phyloP scores from a whole-genome alignment of 2,888 invertebrate genomes.

The Melipona beecheii region DNA sequence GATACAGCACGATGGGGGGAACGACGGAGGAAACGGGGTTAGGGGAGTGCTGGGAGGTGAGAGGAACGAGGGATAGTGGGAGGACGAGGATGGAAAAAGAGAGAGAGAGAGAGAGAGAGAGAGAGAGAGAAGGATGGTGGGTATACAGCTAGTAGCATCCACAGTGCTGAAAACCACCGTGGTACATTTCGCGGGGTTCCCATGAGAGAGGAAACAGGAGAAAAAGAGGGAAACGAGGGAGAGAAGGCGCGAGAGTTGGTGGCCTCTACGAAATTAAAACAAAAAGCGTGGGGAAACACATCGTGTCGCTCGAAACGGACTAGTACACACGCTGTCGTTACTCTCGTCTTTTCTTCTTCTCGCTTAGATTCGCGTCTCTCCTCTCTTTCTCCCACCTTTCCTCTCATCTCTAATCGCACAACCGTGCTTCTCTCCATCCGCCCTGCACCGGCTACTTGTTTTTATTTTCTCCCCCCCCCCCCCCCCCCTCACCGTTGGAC shows the following conservation, averaged over 20 bases:
- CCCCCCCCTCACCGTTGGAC: neutral
- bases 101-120: slow-evolving; percentile 15
- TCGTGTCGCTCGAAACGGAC: slow-evolving; percentile 65
- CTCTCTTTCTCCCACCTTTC: neutral
- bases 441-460: neutral
- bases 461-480: neutral
- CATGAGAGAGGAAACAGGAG: slow-evolving; percentile 44
- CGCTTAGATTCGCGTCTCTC: neutral
- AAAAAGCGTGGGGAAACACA: slow-evolving; percentile 68
- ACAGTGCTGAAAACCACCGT: slow-evolving; percentile 76
- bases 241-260: slow-evolving; percentile 44
- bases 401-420: neutral
- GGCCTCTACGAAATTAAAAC: slow-evolving; percentile 71
- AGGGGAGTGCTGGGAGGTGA: slow-evolving; percentile 42
- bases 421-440: slow-evolving; percentile 2
- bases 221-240: slow-evolving; percentile 12
- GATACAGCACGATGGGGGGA: slow-evolving; percentile 57
- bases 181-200: slow-evolving; percentile 73
- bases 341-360: slow-evolving; percentile 14
- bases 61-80: slow-evolving; percentile 55
- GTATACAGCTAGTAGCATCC: slow-evolving; percentile 65
- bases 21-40: slow-evolving; percentile 17
- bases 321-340: slow-evolving; percentile 52
- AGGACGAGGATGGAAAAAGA: slow-evolving; percentile 54
- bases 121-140: slow-evolving; percentile 45